These are phyloP conservation scores for Cryptus viduatorius DNA, from an alignment of 2,888 invertebrate genomes.

Conservation along the genomic window DNA sequence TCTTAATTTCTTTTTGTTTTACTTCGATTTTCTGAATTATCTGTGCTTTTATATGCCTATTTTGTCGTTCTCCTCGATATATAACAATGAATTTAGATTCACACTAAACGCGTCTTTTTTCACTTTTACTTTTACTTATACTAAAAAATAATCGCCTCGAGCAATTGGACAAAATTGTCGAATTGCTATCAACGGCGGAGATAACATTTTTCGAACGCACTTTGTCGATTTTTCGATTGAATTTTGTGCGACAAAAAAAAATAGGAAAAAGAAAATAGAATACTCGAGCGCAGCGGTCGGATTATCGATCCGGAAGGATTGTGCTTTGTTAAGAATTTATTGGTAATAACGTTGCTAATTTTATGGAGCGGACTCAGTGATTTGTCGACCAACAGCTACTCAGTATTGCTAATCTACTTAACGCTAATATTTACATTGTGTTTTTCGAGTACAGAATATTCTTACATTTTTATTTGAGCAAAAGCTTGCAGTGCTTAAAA, in stretches of 20 bases:
- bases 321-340: slow-evolving; percentile 54
- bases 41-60: too few relatives aligned
- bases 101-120: neutral
- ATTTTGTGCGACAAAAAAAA: neutral
- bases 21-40: too few relatives aligned
- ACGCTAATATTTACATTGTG: slow-evolving; percentile 45
- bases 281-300: too few relatives aligned
- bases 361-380: slow-evolving; percentile 26
- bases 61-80: too few relatives aligned
- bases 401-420: slow-evolving; percentile 21
- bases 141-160: neutral
- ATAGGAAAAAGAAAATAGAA: slow-evolving; percentile 7
- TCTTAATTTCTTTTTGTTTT: too few relatives aligned
- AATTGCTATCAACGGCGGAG: neutral
- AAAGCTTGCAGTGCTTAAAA: slow-evolving; percentile 66
- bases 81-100: neutral
- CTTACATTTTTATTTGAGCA: slow-evolving; percentile 70
- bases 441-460: slow-evolving; percentile 39
- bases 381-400: slow-evolving; percentile 27
- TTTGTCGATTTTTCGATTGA: neutral
- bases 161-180: neutral
- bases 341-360: slow-evolving; percentile 28
- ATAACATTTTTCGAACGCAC: neutral
- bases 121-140: neutral
- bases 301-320: neutral